Evolutionary conservation across 2,797 vertebrate genomes (phyloP).

Genomic region (Smutsia temminckii): DNA sequence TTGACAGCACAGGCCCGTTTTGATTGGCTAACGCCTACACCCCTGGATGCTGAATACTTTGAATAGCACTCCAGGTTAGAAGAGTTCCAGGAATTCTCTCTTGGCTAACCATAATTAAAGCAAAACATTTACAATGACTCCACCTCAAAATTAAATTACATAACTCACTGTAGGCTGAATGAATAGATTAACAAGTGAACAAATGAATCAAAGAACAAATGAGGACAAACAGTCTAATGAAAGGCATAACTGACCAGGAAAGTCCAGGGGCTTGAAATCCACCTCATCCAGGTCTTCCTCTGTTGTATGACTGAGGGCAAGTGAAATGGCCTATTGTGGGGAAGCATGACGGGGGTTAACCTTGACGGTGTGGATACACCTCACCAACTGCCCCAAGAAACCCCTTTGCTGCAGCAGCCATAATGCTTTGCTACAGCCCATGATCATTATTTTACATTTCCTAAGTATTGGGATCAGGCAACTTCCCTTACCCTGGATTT

Average conservation of each 20-base stretch:
- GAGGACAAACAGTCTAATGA: not conserved
- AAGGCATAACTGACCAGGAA: not conserved
- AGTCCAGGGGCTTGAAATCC: not conserved
- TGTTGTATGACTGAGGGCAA: not conserved
- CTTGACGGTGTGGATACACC: not conserved
- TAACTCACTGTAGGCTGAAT: not conserved
- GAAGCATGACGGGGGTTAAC: not conserved
- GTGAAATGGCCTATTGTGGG: not conserved
- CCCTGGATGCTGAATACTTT: not conserved
- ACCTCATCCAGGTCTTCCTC: not conserved
- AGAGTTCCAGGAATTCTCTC: conserved; percentile 38
- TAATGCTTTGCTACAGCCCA: not conserved
- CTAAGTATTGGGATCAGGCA: not conserved
- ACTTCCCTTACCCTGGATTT: not conserved
- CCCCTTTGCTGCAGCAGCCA: not conserved
- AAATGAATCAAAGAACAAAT: not conserved
- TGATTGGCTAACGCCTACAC: not conserved
- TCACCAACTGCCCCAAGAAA: not conserved
- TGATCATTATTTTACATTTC: not conserved
- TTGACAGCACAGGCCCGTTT: not conserved
- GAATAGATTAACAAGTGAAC: not conserved
- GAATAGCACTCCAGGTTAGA: not conserved
- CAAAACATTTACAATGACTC: conserved; percentile 48
- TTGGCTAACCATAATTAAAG: conserved; percentile 55
- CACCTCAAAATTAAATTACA: conserved; percentile 35